Conservation (phyloP, 2,113 vertebrate species). For the Heptranchias perlo region DNA sequence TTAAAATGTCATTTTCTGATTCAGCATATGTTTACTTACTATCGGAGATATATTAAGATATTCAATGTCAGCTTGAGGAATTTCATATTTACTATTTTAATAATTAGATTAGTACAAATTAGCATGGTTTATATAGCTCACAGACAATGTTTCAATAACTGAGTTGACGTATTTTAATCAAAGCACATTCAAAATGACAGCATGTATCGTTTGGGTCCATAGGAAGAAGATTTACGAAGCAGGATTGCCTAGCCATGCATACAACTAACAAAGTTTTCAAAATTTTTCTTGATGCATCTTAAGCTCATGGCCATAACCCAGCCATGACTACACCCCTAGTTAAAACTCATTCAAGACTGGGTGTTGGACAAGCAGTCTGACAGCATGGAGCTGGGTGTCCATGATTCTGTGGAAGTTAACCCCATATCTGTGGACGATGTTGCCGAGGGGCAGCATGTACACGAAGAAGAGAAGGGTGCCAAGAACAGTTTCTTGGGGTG, state of each 20-base stretch:
- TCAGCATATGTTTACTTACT: not conserved
- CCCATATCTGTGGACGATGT: no score
- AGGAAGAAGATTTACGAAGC: not conserved
- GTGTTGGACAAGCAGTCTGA: not conserved
- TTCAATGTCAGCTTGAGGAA: not conserved
- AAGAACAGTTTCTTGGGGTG: not conserved
- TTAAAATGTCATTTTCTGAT: constrained; percentile 2
- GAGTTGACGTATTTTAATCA: not conserved
- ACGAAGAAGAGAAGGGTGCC: not conserved
- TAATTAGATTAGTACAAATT: constrained; percentile 4
- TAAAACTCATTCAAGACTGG: not conserved
- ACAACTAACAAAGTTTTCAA: not conserved
- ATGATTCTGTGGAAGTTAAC: not conserved
- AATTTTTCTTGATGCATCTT: not conserved
- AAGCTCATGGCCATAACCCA: not conserved
- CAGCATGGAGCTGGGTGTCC: not conserved
- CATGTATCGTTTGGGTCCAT: not conserved
- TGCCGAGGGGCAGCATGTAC: not conserved
- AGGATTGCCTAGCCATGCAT: not conserved
- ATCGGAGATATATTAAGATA: not conserved
- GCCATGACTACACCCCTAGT: not conserved
- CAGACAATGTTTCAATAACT: not conserved
- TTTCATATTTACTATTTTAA: not conserved
- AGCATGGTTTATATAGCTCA: not conserved
- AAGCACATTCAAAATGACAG: not conserved